These are phyloP conservation scores for Gouania willdenowi DNA, from an alignment of 2,797 vertebrate species.

Conservation along the genomic window DNA sequence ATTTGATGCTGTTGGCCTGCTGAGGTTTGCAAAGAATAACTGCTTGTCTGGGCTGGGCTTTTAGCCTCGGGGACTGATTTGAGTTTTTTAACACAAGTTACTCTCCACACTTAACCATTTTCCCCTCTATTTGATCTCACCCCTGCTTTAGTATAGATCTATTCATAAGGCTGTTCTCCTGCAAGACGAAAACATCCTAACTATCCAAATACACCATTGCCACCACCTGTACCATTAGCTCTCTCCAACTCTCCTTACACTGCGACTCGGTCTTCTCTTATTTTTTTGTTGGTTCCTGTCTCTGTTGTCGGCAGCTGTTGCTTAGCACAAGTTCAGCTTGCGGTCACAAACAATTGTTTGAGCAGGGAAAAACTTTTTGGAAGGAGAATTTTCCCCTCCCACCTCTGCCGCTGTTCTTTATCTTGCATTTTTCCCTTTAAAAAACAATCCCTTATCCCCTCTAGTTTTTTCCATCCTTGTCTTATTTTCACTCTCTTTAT, in stretches of 20 bases:
- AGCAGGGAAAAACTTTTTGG: conserved; percentile 37
- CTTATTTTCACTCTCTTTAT: conserved; percentile 45
- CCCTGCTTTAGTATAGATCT: conserved; percentile 16
- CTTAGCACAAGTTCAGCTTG: conserved; percentile 72
- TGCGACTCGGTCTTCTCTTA: neutral
- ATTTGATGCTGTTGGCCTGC: too few species aligned
- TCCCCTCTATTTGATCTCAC: conserved; percentile 38
- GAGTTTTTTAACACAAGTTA: conserved; percentile 12
- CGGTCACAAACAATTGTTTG: conserved; percentile 67
- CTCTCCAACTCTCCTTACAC: conserved; percentile 1
- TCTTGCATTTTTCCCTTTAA: conserved; percentile 19
- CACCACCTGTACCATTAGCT: conserved; percentile 11
- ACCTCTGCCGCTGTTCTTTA: conserved; percentile 27
- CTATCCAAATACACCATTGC: conserved; percentile 38
- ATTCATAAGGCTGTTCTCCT: conserved; percentile 44
- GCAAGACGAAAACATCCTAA: conserved; percentile 29
- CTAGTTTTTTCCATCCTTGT: conserved; percentile 24
- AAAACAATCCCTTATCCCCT: neutral
- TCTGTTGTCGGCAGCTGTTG: conserved; percentile 58
- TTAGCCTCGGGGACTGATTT: conserved; percentile 3
- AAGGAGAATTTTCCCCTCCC: conserved; percentile 1
- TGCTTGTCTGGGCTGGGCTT: conserved; percentile 4
- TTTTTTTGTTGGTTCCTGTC: conserved; percentile 8
- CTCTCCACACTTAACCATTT: conserved; percentile 22
- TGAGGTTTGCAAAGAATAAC: too few species aligned